Evolutionary conservation across 2,888 invertebrate genomes (phyloP), one percentile per base, ranked within the genome.

Genomic region (Tryphoninae sp.): DNA sequence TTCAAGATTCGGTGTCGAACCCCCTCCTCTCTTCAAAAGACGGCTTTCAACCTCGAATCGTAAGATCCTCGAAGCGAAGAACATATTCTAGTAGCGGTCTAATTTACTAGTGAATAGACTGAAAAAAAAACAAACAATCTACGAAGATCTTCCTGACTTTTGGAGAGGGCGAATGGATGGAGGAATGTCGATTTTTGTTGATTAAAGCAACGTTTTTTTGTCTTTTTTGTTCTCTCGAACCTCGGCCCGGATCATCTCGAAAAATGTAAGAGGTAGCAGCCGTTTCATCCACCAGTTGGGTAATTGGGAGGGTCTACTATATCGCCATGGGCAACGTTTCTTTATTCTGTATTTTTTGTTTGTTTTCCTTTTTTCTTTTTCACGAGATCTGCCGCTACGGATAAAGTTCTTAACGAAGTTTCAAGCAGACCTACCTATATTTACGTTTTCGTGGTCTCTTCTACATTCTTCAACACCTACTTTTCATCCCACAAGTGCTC

Each of bases 291-390:
- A 51, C 33, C 59, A 58, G 58, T 53, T 40, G 40, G 51, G 58
- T 78, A 78, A 78, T 78, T 78, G 72, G 64, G 65, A 72, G 72
- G 65, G 71, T 72, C 72, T 78, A 51, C 33, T 6, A 58, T 55
- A 49, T 67, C n/a, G 72, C 78, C 65, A 26, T n/a, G 65, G 78
- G 78, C 53, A 65, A 71, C 53, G 58, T 58, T 42, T 13, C n/a
- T 53, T 65, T 55, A 65, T 58, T 33, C 55, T 55, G 4, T 19
- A 19, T 22, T 55, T 55, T 22, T 55, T 7, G 6, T 8, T 33
- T 33, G 33, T 4, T 33, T 33, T 33, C 6, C 33, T 33, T 33
- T 33, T 75, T 58, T 65, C 55, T 26, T 75, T 61, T 11, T 61
- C 19, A n/a, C 62, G 22, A n/a, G 6, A 67, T 33, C 53, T 40